Conservation (phyloP, 2,888 invertebrate species). For the Drosophila fungiperda region DNA sequence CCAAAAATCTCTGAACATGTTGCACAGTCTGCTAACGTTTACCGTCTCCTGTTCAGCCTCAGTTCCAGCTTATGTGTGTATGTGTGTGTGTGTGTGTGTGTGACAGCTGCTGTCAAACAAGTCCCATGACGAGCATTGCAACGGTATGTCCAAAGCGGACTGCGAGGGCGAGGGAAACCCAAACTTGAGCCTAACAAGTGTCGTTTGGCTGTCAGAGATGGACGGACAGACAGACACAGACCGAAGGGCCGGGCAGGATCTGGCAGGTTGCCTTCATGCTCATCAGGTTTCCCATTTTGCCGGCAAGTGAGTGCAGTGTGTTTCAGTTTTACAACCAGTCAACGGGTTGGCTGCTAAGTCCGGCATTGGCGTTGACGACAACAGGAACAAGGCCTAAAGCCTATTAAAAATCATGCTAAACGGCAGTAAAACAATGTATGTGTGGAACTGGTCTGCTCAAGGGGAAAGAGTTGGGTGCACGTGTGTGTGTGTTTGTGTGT, state of each 20-base stretch:
- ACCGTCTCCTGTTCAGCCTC: constrained; percentile 6
- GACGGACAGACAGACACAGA: constrained; percentile 36
- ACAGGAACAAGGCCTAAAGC: constrained; percentile 62
- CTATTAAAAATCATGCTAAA: constrained; percentile 80
- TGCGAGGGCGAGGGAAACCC: constrained; percentile 3
- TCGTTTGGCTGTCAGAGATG: constrained; percentile 69
- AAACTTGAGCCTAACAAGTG: constrained; percentile 78
- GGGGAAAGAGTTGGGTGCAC: neutral
- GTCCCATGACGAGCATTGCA: constrained; percentile 75
- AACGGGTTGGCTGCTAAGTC: constrained; percentile 50
- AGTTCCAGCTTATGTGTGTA: neutral
- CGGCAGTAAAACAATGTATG: constrained; percentile 78
- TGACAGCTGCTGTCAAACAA: constrained; percentile 76
- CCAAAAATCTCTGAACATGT: constrained; percentile 76
- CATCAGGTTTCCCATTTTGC: constrained; percentile 50
- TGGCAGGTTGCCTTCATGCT: constrained; percentile 67
- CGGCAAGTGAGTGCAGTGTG: constrained; percentile 4
- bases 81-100: constrained; percentile 7
- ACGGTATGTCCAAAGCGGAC: constrained; percentile 45
- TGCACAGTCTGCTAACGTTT: constrained; percentile 37
- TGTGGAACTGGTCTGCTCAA: constrained; percentile 26
- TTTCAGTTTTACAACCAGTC: constrained; percentile 53
- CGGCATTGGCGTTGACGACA: constrained; percentile 36
- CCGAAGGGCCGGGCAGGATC: constrained; percentile 25
- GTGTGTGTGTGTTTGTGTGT: neutral